A percentile compares a stretch with the other conserved stretches of the same genome.
Evolutionary conservation across 2,797 vertebrate genomes (phyloP).

Genomic region (Gastrophryne carolinensis): DNA sequence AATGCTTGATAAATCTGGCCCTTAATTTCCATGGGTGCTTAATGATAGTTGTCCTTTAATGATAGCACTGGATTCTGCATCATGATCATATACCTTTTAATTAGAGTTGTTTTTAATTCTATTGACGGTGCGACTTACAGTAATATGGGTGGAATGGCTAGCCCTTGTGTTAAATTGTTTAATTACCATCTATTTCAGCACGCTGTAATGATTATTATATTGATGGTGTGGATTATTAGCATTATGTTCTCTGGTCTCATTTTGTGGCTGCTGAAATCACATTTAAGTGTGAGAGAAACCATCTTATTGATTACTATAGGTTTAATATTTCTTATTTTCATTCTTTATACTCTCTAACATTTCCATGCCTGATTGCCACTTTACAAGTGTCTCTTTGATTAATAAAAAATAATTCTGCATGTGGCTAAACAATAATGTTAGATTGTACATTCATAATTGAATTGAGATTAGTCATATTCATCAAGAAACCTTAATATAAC

Average conservation of each 20-base stretch:
- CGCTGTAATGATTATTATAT: too few relatives aligned
- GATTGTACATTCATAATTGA: conserved; percentile 31
- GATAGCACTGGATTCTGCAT: too few relatives aligned
- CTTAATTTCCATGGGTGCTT: too few relatives aligned
- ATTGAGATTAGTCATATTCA: conserved; percentile 30
- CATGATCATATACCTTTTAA: too few relatives aligned
- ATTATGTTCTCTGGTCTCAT: neutral
- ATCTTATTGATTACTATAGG: conserved; percentile 27
- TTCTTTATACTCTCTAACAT: conserved; percentile 8
- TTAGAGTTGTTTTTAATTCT: too few relatives aligned
- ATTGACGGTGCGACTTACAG: too few relatives aligned
- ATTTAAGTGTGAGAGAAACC: conserved; percentile 19
- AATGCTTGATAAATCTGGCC: too few relatives aligned
- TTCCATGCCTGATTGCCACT: conserved; percentile 29
- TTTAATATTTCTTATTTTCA: conserved; percentile 23
- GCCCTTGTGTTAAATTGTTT: too few relatives aligned
- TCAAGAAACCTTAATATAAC: conserved; percentile 28
- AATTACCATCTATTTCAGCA: too few relatives aligned
- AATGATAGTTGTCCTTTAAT: too few relatives aligned
- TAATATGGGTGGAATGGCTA: too few relatives aligned
- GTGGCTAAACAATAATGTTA: conserved; percentile 5
- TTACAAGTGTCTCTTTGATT: conserved; percentile 6
- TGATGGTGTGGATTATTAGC: too few relatives aligned
- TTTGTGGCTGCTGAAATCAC: neutral
- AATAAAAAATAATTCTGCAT: conserved; percentile 29